Evolutionary conservation across 2,797 vertebrate genomes (phyloP), one percentile per base, ranked within the genome.

Genomic region (Iguana delicatissima): DNA sequence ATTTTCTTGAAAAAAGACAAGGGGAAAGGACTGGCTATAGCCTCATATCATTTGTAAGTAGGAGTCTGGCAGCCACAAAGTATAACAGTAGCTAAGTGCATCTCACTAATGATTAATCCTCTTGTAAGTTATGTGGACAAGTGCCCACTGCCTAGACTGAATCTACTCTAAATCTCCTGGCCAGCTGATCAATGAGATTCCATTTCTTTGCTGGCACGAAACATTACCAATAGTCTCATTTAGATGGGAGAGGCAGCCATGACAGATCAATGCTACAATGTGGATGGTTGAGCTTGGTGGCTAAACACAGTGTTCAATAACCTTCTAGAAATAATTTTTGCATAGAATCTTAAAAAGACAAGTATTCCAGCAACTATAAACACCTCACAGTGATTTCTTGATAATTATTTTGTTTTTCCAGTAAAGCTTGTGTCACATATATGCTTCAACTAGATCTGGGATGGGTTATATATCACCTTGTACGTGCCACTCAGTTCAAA

Each of bases 71-170:
- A 93, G 73, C 3, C 3, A 59, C 4, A 0, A 42, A 69, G 32
- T 0, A 4, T 20, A 24, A 90, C 81, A 46, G 32, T 32, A 92
- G 72, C 0, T 89, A 90, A 94, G 85, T 83, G 6, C 42, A 85
- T 84, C 20, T 91, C 84, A 50, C 12, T 88, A 24, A 50, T 89
- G 64, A 90, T 93, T 94, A 74, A 81, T 89, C 57, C 62, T 72
- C 90, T 91, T 80, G 89, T 95, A 89, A 14, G 85, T 32, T 26
- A 81, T 0, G 12, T 91, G n/a, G 29, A 94, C 89, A 4, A 8
- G 46, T 84, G n/a, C 0, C 38, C 0, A 0, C 67, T 89, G 82
- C 64, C 77, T 76, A 80, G 22, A 62, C 6, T 62, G 5, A 26
- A 12, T 80, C 72, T 67, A 14, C 32, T 83, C 26, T 82, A 89